Evolutionary conservation across 2,888 invertebrate genomes (phyloP), one percentile per base, ranked within the genome.

Genomic region (Cancer borealis): DNA sequence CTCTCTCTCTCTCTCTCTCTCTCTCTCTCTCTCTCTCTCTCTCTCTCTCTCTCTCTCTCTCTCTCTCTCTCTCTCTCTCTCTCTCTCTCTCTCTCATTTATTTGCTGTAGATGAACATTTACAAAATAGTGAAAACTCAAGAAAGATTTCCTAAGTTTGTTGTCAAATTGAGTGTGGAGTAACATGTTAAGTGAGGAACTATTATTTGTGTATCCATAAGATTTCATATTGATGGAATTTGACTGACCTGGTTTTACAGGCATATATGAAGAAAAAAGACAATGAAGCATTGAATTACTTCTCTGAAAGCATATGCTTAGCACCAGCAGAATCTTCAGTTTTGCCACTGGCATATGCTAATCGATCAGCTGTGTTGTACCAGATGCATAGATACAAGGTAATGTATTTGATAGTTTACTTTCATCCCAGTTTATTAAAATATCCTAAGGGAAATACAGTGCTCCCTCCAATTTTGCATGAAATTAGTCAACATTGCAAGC

Each of bases 331-430:
- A 49, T 95, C 95, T 3, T 30, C 93, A n/a, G 66, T 94, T 2
- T 47, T 95, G 5, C 93, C 95, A 6, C 60, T 95, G 12, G 95
- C 93, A 30, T 95, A 91, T 93, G 95, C 94, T 30, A 95, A 95
- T 79, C 88, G 95, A 2, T 95, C 95, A 46, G 95, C 95, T 94
- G 94, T 93, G 17, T 94, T 95, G 26, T 93, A 94, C 66, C 95
- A 95, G 45, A 94, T 94, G 94, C 91, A 54, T 21, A 95, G 60
- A 89, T 95, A 93, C 91, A 60, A 95, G 94, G 95, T 95, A 87
- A 66, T 26, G 73, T 73, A 73, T 26, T 73, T n/a, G 21, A 8
- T 8, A 8, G 26, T 26, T 26, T 8, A 26, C 26, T 73, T 26
- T 26, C 26, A 73, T n/a, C 10, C 3, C 73, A 6, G 21, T 73